These are phyloP conservation scores for Folsomia candida DNA, from an alignment of 2,888 invertebrate species.

Conservation along the genomic window DNA sequence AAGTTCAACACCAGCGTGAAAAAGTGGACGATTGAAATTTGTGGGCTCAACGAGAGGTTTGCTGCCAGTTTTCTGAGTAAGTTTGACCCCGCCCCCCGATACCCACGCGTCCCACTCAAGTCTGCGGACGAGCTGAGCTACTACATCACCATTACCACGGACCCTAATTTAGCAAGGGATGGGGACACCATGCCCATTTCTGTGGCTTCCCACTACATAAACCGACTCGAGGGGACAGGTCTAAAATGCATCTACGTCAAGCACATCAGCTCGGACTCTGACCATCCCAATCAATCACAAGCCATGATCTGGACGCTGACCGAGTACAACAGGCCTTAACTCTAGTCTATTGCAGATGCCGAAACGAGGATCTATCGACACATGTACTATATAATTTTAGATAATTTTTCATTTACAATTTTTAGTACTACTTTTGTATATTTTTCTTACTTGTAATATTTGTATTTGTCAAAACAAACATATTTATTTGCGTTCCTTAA, in stretches of 20 bases:
- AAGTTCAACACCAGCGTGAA: background rate
- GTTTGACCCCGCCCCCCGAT: background rate
- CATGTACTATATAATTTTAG: no score
- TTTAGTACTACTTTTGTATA: no score
- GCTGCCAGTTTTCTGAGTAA: background rate
- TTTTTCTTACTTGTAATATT: no score
- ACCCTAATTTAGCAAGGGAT: slow-evolving; percentile 6
- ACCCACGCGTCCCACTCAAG: background rate
- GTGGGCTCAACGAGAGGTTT: slow-evolving; percentile 5
- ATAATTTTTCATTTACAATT: no score
- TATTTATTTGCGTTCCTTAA: no score
- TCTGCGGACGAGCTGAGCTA: slow-evolving; percentile 7
- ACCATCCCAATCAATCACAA: background rate
- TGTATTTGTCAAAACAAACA: no score
- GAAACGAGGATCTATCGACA: no score
- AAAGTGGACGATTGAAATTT: slow-evolving; percentile 6
- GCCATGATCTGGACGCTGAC: slow-evolving; percentile 1
- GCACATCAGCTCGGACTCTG: background rate
- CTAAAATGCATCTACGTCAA: background rate
- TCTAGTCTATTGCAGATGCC: no score
- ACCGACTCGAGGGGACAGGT: background rate
- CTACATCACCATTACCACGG: background rate
- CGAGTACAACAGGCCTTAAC: no score
- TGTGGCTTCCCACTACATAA: background rate
- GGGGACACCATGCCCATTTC: background rate